A percentile compares a stretch with the other conserved stretches of the same genome.
phyloP scores from a whole-genome alignment of 2,797 vertebrate genomes.

The Arnoldichthys spilopterus region DNA sequence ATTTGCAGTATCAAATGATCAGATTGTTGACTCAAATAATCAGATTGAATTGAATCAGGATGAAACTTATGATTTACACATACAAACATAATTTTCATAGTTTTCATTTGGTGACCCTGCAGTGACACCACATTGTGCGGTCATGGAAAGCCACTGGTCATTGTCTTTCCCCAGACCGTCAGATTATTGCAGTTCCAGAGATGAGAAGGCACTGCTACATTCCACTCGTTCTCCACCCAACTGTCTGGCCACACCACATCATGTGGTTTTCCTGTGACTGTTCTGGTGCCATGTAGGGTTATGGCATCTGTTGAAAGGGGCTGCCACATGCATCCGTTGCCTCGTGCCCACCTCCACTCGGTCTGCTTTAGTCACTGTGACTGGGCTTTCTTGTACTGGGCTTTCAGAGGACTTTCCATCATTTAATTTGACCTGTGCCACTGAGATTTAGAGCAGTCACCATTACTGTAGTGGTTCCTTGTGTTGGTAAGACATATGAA shows the following conservation, averaged over 20 bases:
- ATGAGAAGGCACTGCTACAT: slow-evolving; percentile 59
- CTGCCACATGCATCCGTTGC: slow-evolving; percentile 17
- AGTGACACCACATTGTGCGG: slow-evolving; percentile 5
- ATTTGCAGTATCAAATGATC: no score
- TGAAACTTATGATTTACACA: no score
- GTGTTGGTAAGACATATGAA: background rate
- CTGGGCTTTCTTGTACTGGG: slow-evolving; percentile 6
- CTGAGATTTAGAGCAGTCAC: background rate
- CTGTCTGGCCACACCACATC: slow-evolving; percentile 27
- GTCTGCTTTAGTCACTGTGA: slow-evolving; percentile 38
- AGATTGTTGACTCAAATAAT: no score
- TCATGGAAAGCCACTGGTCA: slow-evolving; percentile 32
- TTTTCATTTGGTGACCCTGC: background rate
- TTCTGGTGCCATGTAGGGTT: slow-evolving; percentile 18
- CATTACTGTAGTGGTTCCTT: background rate
- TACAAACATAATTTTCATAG: no score
- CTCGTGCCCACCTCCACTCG: slow-evolving; percentile 35
- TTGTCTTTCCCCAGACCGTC: slow-evolving; percentile 5
- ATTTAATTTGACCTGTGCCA: background rate
- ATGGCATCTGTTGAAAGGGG: slow-evolving; percentile 28
- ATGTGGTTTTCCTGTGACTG: slow-evolving; percentile 43
- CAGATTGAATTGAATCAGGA: no score
- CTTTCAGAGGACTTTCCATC: slow-evolving; percentile 8
- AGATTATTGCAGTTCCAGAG: slow-evolving; percentile 27
- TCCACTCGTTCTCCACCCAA: slow-evolving; percentile 38